A percentile compares a stretch with the other conserved stretches of the same genome.
Evolutionary conservation across 2,797 vertebrate genomes (phyloP).

Genomic region (Crenuchus spilurus): DNA sequence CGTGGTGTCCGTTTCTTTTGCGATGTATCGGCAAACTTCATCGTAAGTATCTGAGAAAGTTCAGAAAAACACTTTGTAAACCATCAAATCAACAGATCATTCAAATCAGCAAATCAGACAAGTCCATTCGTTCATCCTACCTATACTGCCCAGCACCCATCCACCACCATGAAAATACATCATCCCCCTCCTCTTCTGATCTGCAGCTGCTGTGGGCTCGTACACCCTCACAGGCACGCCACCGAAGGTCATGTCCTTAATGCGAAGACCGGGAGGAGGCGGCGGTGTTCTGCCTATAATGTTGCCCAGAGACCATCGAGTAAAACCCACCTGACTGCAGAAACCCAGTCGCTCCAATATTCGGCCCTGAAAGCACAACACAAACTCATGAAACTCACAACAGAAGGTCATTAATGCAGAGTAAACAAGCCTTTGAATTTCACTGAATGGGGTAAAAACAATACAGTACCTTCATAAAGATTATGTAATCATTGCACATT

Average conservation of each 20-base stretch:
- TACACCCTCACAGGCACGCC: slow-evolving; percentile 83
- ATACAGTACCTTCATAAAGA: too few species aligned
- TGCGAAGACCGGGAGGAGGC: slow-evolving; percentile 67
- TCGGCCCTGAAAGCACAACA: slow-evolving; percentile 78
- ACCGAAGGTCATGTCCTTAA: slow-evolving; percentile 77
- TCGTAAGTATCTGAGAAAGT: slow-evolving; percentile 74
- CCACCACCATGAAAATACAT: slow-evolving; percentile 86
- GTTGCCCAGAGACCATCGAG: slow-evolving; percentile 64
- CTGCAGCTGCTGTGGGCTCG: slow-evolving; percentile 70
- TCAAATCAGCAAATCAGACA: neutral
- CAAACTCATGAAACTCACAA: too few species aligned
- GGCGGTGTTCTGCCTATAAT: slow-evolving; percentile 52
- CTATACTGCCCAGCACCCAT: slow-evolving; percentile 77
- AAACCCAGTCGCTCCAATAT: slow-evolving; percentile 81
- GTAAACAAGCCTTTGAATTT: too few species aligned
- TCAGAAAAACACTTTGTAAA: neutral
- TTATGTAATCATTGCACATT: too few species aligned
- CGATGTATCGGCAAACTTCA: slow-evolving; percentile 71
- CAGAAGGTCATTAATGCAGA: too few species aligned
- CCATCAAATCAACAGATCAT: neutral
- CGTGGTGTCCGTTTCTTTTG: slow-evolving; percentile 75
- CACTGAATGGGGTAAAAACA: too few species aligned
- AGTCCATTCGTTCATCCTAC: slow-evolving; percentile 66
- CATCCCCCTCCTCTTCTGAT: slow-evolving; percentile 74
- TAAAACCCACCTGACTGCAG: slow-evolving; percentile 76